These are phyloP conservation scores for Physeter macrocephalus DNA, from an alignment of 2,113 vertebrate genomes.

Conservation along the genomic window DNA sequence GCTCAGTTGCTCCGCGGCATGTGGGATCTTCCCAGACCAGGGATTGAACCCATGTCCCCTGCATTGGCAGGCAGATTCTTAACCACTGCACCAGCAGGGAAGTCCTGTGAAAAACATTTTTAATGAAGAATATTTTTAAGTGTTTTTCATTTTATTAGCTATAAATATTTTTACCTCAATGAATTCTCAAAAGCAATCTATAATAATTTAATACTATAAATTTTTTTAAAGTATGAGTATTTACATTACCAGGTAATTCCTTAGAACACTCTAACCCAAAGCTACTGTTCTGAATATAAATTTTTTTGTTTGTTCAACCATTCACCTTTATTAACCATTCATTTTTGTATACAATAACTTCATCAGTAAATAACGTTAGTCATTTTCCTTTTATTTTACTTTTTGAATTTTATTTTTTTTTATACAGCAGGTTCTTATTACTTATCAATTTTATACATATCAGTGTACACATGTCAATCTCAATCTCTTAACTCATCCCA, in stretches of 20 bases:
- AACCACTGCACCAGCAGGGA: no score
- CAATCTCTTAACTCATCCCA: no score
- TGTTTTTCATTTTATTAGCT: background rate
- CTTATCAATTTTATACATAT: no score
- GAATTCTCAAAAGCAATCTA: background rate
- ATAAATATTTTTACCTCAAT: background rate
- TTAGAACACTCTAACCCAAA: background rate
- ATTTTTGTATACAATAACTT: no score
- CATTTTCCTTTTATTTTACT: background rate
- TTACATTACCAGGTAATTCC: background rate
- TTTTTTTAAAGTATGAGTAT: background rate
- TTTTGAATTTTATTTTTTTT: no score
- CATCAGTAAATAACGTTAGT: background rate
- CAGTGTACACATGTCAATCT: no score
- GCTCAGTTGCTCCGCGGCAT: no score
- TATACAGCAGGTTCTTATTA: no score
- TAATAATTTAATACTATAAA: background rate
- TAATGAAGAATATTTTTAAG: background rate
- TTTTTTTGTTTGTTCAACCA: background rate
- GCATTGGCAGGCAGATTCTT: no score
- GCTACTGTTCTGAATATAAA: background rate
- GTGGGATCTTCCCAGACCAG: no score
- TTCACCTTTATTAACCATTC: background rate
- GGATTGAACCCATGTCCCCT: no score
- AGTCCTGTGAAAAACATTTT: background rate